Conservation (phyloP, 2,113 vertebrate genomes). For the Pygoscelis adeliae region DNA sequence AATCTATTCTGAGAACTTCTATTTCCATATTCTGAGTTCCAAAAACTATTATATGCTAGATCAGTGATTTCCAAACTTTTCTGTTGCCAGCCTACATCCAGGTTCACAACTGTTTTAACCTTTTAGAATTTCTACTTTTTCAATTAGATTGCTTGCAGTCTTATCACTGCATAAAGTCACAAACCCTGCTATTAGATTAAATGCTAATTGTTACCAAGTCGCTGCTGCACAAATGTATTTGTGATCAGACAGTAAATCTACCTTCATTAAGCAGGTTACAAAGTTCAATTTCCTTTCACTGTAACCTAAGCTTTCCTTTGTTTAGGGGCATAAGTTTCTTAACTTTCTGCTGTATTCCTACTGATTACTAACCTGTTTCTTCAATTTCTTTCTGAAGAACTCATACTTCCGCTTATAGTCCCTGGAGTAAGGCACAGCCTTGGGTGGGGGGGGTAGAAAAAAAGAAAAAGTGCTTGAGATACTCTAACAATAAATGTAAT, state of each 20-base stretch:
- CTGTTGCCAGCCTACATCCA: background rate
- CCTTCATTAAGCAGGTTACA: background rate
- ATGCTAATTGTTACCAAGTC: background rate
- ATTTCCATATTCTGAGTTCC: background rate
- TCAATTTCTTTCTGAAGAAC: constrained; percentile 96
- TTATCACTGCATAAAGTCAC: background rate
- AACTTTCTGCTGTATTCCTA: background rate
- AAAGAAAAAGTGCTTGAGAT: background rate
- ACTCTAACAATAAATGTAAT: background rate
- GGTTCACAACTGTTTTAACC: background rate
- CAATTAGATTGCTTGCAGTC: background rate
- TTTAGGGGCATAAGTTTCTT: background rate
- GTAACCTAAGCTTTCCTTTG: background rate
- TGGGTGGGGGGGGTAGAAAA: background rate
- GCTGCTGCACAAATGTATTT: background rate
- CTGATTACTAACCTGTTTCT: constrained; percentile 87
- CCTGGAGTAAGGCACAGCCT: constrained; percentile 99
- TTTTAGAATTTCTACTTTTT: background rate
- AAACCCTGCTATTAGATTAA: background rate
- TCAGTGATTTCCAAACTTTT: background rate
- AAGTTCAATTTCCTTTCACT: background rate
- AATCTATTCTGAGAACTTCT: background rate
- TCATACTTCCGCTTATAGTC: constrained; percentile 99
- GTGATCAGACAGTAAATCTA: background rate
- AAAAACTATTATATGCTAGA: background rate